These are phyloP conservation scores for Pygoscelis antarcticus DNA, from an alignment of 2,113 vertebrate genomes.

Conservation along the genomic window DNA sequence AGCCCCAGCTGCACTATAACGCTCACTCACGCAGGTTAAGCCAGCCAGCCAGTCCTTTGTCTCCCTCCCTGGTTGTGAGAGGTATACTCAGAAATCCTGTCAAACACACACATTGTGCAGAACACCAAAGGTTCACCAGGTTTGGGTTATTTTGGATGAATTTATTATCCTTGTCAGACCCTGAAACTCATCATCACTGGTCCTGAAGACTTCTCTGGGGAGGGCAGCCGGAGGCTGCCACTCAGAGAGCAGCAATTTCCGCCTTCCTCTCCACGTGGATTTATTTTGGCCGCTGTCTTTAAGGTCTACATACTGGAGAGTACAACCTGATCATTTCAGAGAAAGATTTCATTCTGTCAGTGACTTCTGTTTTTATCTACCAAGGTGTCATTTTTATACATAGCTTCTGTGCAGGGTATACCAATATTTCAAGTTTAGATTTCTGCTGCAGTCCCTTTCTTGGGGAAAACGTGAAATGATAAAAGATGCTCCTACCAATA, in stretches of 20 bases:
- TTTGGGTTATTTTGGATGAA: background rate
- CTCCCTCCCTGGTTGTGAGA: background rate
- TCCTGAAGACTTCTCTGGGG: background rate
- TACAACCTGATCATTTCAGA: background rate
- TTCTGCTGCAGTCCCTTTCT: background rate
- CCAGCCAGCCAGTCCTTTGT: background rate
- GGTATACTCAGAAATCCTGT: background rate
- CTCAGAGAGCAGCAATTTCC: background rate
- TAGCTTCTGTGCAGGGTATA: background rate
- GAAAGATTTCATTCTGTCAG: background rate
- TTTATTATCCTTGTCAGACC: constrained; percentile 11
- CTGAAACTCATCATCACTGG: background rate
- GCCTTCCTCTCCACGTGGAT: background rate
- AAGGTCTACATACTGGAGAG: background rate
- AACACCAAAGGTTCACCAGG: background rate
- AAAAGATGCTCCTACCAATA: background rate
- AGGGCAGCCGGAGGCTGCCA: background rate
- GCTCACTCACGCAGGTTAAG: background rate
- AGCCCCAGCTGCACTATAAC: rapidly evolving
- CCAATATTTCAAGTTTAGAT: background rate
- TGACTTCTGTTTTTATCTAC: background rate
- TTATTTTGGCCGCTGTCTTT: background rate
- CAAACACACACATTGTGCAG: background rate
- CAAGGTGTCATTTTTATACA: background rate
- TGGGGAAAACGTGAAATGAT: background rate